These are phyloP conservation scores for Elanoides forficatus DNA, from an alignment of 2,113 vertebrate genomes.

Conservation along the genomic window DNA sequence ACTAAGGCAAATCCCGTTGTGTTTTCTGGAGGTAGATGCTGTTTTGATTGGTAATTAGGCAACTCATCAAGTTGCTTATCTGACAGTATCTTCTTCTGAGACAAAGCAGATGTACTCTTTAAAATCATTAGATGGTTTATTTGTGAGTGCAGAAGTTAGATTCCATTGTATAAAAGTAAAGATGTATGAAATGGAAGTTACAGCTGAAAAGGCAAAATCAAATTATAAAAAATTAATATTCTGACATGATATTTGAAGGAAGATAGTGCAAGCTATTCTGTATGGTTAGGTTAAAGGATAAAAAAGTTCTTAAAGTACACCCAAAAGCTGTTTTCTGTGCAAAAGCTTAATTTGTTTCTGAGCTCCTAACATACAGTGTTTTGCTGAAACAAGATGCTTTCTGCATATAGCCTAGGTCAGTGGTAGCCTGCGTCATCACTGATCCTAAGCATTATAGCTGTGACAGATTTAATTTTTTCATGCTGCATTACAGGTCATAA, in stretches of 20 bases:
- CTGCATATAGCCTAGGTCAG: background rate
- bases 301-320: background rate
- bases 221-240: background rate
- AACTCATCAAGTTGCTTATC: background rate
- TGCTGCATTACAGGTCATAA: background rate
- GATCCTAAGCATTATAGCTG: background rate
- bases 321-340: background rate
- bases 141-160: constrained; percentile 5
- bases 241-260: background rate
- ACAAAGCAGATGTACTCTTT: background rate
- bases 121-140: constrained; percentile 43
- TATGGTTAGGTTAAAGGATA: background rate
- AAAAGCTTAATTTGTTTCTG: background rate
- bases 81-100: background rate
- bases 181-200: background rate
- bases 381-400: background rate
- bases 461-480: background rate
- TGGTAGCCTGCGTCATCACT: background rate
- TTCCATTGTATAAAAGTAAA: background rate
- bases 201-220: background rate
- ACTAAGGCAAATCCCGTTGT: background rate
- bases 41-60: background rate
- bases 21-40: background rate
- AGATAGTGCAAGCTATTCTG: background rate
- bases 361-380: background rate